Evolutionary conservation across 2,113 vertebrate genomes (phyloP).

Genomic region (Aplodontia rufa): DNA sequence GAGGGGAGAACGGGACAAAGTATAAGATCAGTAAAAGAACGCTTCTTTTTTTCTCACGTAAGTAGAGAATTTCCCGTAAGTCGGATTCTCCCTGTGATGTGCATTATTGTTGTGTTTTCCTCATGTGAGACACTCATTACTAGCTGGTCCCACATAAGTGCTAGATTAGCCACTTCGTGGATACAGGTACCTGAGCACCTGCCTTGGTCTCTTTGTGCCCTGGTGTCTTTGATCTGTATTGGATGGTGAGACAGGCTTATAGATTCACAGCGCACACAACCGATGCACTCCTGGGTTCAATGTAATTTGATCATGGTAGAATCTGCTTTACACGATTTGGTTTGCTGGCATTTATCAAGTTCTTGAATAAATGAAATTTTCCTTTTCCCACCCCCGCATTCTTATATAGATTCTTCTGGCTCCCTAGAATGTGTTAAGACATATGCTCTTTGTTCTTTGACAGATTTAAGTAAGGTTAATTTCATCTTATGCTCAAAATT

Average conservation of each 20-base stretch:
- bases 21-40: not conserved
- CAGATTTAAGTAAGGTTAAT: not conserved
- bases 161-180: not conserved
- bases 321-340: not conserved
- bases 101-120: not conserved
- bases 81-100: rapidly evolving
- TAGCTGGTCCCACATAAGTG: not conserved
- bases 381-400: too few relatives aligned
- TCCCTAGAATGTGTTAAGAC: not conserved
- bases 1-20: not conserved
- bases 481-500: not conserved
- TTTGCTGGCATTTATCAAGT: not conserved
- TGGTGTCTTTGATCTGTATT: not conserved
- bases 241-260: too few relatives aligned
- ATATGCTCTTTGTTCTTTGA: not conserved
- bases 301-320: not conserved
- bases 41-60: not conserved
- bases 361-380: not conserved
- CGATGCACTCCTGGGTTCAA: not conserved
- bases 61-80: too few relatives aligned
- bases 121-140: not conserved
- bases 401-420: not conserved
- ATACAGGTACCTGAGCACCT: not conserved
- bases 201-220: not conserved
- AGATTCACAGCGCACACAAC: not conserved